phyloP scores from a whole-genome alignment of 2,797 vertebrate genomes.

The Xenopus petersii region DNA sequence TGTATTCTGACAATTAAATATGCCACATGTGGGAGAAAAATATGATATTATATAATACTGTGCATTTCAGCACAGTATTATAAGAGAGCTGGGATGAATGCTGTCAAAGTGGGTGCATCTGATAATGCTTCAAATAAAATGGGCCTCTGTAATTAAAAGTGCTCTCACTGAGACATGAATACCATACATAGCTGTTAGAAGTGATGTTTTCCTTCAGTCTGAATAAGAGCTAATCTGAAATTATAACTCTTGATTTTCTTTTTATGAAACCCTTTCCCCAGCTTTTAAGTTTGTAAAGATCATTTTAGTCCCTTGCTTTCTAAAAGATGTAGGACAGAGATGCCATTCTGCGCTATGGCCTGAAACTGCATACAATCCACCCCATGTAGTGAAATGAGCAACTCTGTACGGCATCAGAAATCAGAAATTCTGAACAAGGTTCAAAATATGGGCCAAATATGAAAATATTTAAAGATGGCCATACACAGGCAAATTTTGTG shows the following conservation, averaged over 20 bases:
- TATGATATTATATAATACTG: background rate
- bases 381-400: too few relatives aligned
- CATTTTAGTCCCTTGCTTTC: background rate
- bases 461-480: too few relatives aligned
- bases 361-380: too few relatives aligned
- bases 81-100: background rate
- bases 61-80: background rate
- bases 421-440: too few relatives aligned
- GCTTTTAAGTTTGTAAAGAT: background rate
- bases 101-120: background rate
- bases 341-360: too few relatives aligned
- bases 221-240: background rate
- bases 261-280: background rate
- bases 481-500: too few relatives aligned
- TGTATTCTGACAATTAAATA: background rate
- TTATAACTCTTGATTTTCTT: background rate
- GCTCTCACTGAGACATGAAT: conserved; percentile 6
- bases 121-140: background rate
- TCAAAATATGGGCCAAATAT: too few relatives aligned
- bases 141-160: background rate
- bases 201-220: background rate
- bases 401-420: too few relatives aligned
- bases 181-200: background rate
- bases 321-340: too few relatives aligned
- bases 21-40: background rate